Evolutionary conservation across 2,113 vertebrate species (phyloP).

Genomic region (Pyrgilauda ruficollis): DNA sequence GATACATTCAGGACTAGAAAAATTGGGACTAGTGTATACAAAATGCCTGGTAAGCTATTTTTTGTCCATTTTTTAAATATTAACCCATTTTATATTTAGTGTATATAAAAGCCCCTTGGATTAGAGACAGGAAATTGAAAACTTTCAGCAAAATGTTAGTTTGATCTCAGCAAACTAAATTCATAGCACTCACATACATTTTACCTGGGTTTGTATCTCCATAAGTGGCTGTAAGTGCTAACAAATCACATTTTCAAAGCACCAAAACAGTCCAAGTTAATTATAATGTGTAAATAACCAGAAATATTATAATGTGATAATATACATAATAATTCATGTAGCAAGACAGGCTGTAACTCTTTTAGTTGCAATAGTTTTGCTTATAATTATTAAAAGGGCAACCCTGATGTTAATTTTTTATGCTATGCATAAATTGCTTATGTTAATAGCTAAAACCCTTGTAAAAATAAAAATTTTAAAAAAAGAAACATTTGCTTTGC

Average conservation of each 20-base stretch:
- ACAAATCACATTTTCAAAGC: not conserved
- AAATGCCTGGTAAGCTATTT: not conserved
- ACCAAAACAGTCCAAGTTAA: not conserved
- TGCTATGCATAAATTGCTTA: not conserved
- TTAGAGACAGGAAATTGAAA: not conserved
- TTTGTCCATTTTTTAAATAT: not conserved
- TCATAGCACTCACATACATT: not conserved
- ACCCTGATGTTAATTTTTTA: not conserved
- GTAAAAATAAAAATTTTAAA: not conserved
- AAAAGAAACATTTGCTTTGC: not conserved
- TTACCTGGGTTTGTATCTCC: not conserved
- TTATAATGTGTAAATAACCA: not conserved
- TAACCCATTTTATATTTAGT: not conserved
- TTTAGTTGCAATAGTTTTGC: not conserved
- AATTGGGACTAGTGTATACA: not conserved
- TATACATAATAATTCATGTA: not conserved
- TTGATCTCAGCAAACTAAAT: not conserved
- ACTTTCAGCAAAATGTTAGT: not conserved
- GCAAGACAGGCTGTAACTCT: not conserved
- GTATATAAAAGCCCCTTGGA: not conserved
- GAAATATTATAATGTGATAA: too few species aligned
- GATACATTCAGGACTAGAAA: not conserved
- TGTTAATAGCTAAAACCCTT: not conserved
- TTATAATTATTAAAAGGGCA: not conserved
- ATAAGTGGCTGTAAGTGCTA: not conserved